These are phyloP conservation scores for Hycleus cichorii DNA, from an alignment of 1,140 invertebrate species.

Conservation along the genomic window DNA sequence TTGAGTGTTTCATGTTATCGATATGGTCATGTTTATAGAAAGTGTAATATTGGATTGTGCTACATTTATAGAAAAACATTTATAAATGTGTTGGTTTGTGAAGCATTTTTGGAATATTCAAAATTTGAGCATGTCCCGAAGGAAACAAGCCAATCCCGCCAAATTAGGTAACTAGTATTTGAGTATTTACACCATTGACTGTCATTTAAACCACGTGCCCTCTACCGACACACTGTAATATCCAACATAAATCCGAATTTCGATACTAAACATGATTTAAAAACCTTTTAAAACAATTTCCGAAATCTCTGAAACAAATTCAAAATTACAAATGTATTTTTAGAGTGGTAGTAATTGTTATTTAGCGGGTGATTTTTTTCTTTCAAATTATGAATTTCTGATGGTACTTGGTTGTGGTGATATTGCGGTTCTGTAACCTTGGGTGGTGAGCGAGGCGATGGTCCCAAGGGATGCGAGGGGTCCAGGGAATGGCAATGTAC, in stretches of 20 bases:
- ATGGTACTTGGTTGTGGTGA: not conserved
- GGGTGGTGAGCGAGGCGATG: conserved; percentile 18
- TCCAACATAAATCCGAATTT: too few species aligned
- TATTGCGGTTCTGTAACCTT: conserved; percentile 13
- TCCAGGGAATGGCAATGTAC: conserved; percentile 25
- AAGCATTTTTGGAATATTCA: conserved; percentile 11
- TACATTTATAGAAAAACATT: conserved; percentile 5
- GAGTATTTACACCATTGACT: too few species aligned
- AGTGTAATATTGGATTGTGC: not conserved
- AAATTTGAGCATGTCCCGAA: conserved; percentile 26
- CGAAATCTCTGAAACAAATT: too few species aligned
- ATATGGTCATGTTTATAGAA: conserved; percentile 8
- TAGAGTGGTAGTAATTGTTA: not conserved
- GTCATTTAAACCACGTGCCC: not conserved
- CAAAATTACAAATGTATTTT: too few species aligned
- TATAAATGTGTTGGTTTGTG: conserved; percentile 15
- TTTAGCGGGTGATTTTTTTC: not conserved
- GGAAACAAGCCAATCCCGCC: conserved; percentile 34
- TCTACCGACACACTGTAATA: not conserved
- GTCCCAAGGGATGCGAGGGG: conserved; percentile 19
- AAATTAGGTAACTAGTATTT: conserved; percentile 25
- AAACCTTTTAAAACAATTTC: too few species aligned
- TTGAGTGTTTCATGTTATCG: not conserved
- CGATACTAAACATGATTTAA: too few species aligned
- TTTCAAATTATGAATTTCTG: not conserved